These are phyloP conservation scores for Lasaia peninsularis DNA, from an alignment of 1,140 invertebrate genomes.

Conservation along the genomic window DNA sequence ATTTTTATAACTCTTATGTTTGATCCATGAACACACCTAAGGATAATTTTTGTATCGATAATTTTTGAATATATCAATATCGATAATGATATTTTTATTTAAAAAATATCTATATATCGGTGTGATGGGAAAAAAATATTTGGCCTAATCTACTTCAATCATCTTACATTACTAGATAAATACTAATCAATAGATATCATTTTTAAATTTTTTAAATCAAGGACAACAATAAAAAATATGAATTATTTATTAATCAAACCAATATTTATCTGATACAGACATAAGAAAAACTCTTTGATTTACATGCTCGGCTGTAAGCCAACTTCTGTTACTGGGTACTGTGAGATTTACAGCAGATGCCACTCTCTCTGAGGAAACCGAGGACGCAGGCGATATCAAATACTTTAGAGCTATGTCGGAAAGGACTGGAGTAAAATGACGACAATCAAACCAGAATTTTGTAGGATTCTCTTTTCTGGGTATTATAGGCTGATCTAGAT, in stretches of 20 bases:
- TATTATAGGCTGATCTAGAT: slow-evolving; percentile 20
- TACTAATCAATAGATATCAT: slow-evolving; percentile 21
- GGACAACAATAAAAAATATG: slow-evolving; percentile 15
- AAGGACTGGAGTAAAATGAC: slow-evolving; percentile 23
- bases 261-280: slow-evolving; percentile 40
- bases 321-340: slow-evolving; percentile 36
- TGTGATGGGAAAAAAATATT: neutral
- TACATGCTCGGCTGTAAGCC: slow-evolving; percentile 37
- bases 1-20: too few species aligned
- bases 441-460: slow-evolving; percentile 23
- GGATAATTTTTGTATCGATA: too few species aligned
- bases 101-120: slow-evolving; percentile 16
- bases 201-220: slow-evolving; percentile 26
- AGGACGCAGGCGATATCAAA: slow-evolving; percentile 34
- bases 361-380: slow-evolving; percentile 37
- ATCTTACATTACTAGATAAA: slow-evolving; percentile 12
- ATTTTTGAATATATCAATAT: slow-evolving; percentile 15
- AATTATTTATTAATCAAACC: slow-evolving; percentile 34
- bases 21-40: too few species aligned
- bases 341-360: slow-evolving; percentile 38
- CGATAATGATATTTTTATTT: slow-evolving; percentile 13
- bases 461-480: slow-evolving; percentile 15
- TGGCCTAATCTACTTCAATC: neutral
- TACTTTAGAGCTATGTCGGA: slow-evolving; percentile 37
- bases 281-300: slow-evolving; percentile 39